A percentile compares a stretch with the other conserved stretches of the same genome.
Evolutionary conservation across 2,113 vertebrate genomes (phyloP).

Genomic region (Salminus brasiliensis): DNA sequence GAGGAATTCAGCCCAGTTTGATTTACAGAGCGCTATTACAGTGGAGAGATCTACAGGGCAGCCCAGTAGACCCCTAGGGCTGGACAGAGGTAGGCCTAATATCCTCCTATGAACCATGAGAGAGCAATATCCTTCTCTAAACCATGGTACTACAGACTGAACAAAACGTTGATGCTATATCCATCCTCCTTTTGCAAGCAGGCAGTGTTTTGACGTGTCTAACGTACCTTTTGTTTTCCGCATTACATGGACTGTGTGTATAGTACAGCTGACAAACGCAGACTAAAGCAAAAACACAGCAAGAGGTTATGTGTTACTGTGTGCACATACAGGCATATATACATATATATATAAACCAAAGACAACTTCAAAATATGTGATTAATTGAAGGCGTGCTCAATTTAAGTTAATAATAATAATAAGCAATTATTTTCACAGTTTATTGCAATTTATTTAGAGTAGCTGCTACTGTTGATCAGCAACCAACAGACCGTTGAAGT

Average conservation of each 20-base stretch:
- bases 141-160: background rate
- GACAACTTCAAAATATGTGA: too few relatives aligned
- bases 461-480: too few relatives aligned
- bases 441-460: too few relatives aligned
- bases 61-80: conserved; percentile 8
- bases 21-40: conserved; percentile 21
- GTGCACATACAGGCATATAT: background rate
- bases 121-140: conserved; percentile 33
- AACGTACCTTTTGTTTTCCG: background rate
- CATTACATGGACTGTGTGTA: too few relatives aligned
- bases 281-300: background rate
- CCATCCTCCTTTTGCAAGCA: background rate
- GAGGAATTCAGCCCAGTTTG: conserved; percentile 31
- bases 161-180: conserved; percentile 9
- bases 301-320: background rate
- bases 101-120: conserved; percentile 2
- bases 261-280: background rate
- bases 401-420: too few relatives aligned
- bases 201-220: background rate
- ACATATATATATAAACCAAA: background rate
- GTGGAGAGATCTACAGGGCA: background rate
- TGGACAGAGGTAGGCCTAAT: background rate
- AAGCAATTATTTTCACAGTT: too few relatives aligned
- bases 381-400: too few relatives aligned
- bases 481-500: too few relatives aligned